Evolutionary conservation across 2,113 vertebrate species (phyloP).

Genomic region (Dipodomys spectabilis): DNA sequence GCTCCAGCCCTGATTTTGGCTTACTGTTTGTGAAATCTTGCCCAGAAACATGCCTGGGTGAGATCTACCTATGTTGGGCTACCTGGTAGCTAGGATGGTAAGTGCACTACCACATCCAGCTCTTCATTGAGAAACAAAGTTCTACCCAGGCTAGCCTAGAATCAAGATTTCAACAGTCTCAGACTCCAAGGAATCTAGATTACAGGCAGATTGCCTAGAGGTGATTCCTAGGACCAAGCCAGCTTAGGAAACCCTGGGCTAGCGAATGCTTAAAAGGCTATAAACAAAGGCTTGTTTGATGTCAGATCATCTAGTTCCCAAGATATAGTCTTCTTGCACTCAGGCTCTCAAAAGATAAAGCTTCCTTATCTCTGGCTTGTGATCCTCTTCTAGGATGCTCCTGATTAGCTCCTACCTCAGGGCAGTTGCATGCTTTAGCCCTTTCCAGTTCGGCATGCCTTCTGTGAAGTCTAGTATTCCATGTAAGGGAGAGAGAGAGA

Average conservation of each 20-base stretch:
- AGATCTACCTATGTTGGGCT: too few species aligned
- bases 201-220: not conserved
- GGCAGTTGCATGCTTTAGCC: not conserved
- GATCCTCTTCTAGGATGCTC: not conserved
- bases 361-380: not conserved
- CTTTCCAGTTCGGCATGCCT: not conserved
- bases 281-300: constrained; percentile 30
- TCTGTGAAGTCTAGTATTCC: not conserved
- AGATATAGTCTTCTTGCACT: not conserved
- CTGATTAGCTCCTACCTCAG: not conserved
- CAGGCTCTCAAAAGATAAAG: constrained; percentile 7
- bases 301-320: constrained; percentile 27
- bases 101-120: too few species aligned
- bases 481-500: not conserved
- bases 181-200: too few species aligned
- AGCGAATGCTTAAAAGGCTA: not conserved
- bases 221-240: constrained; percentile 39
- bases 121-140: too few species aligned
- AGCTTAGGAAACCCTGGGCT: constrained; percentile 16
- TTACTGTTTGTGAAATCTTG: too few species aligned
- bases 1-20: not conserved
- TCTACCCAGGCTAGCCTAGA: too few species aligned
- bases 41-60: too few species aligned
- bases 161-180: too few species aligned
- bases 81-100: too few species aligned